phyloP scores from a whole-genome alignment of 64 coral and sea anemone species.

The Dendrophyllia cribrosa region DNA sequence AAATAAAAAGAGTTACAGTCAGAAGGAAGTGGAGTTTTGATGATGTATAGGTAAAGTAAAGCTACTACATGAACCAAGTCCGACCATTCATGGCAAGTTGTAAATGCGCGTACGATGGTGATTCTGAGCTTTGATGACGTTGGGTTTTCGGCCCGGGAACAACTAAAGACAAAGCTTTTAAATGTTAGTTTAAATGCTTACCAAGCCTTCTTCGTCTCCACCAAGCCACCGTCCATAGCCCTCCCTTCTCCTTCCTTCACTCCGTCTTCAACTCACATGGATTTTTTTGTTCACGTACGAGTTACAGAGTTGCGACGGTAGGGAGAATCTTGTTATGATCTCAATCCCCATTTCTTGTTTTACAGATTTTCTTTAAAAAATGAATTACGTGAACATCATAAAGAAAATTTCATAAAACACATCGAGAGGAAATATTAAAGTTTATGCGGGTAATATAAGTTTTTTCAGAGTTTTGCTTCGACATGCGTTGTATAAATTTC shows the following conservation, averaged over 20 bases:
- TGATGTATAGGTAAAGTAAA: too few relatives aligned
- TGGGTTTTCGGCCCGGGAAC: background rate
- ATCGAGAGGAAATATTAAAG: background rate
- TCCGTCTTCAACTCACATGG: background rate
- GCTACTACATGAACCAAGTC: too few relatives aligned
- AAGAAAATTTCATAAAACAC: background rate
- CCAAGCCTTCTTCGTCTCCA: conserved; percentile 49
- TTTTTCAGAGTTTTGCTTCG: background rate
- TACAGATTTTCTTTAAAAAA: background rate
- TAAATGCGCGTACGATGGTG: background rate
- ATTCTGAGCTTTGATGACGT: background rate
- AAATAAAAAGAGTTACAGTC: background rate
- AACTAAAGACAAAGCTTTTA: background rate
- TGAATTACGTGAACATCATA: background rate
- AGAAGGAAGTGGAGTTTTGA: background rate
- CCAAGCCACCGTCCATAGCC: conserved; percentile 27
- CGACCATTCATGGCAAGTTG: background rate
- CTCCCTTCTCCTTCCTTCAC: background rate
- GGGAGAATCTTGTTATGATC: conserved; percentile 13
- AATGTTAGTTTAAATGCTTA: background rate
- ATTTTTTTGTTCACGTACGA: background rate
- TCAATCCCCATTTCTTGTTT: background rate
- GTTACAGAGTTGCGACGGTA: background rate
- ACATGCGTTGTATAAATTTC: background rate
- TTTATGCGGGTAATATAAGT: background rate